phyloP scores from a whole-genome alignment of 37 sponge, comb jelly and placozoan genomes.

The Geodia barretti region DNA sequence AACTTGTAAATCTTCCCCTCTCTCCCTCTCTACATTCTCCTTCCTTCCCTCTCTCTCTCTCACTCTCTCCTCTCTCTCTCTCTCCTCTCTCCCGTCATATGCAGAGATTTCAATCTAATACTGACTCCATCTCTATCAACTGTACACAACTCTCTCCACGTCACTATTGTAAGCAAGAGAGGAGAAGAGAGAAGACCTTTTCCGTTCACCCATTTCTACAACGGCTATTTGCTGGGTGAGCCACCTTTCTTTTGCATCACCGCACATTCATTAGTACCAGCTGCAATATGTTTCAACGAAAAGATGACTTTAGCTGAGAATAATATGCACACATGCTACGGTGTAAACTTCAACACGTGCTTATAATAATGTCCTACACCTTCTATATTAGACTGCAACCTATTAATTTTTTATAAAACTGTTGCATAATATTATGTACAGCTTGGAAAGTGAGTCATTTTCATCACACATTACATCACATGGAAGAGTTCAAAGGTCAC shows the following conservation, averaged over 20 bases:
- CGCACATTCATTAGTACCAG: not conserved
- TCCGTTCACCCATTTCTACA: conserved; percentile 17
- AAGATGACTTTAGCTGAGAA: too few relatives aligned
- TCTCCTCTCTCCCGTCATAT: not conserved
- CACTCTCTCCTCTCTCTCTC: not conserved
- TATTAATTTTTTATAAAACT: too few relatives aligned
- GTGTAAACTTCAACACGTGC: too few relatives aligned
- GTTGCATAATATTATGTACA: too few relatives aligned
- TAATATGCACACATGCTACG: too few relatives aligned
- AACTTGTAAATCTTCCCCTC: not conserved
- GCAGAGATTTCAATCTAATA: conserved; percentile 21
- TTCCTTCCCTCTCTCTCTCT: not conserved
- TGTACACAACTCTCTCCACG: not conserved
- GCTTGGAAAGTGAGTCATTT: too few relatives aligned
- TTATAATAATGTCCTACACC: too few relatives aligned
- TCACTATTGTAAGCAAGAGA: not conserved
- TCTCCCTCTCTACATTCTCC: not conserved
- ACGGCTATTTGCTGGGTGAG: conserved; percentile 23
- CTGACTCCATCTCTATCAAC: not conserved
- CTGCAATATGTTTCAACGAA: not conserved
- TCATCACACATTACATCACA: too few relatives aligned
- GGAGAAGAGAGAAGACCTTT: conserved; percentile 6
- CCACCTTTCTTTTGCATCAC: not conserved
- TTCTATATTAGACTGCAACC: too few relatives aligned
- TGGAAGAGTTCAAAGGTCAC: too few relatives aligned